These are phyloP conservation scores for Aleiodes testaceus DNA, from an alignment of 2,888 invertebrate species.

Conservation along the genomic window DNA sequence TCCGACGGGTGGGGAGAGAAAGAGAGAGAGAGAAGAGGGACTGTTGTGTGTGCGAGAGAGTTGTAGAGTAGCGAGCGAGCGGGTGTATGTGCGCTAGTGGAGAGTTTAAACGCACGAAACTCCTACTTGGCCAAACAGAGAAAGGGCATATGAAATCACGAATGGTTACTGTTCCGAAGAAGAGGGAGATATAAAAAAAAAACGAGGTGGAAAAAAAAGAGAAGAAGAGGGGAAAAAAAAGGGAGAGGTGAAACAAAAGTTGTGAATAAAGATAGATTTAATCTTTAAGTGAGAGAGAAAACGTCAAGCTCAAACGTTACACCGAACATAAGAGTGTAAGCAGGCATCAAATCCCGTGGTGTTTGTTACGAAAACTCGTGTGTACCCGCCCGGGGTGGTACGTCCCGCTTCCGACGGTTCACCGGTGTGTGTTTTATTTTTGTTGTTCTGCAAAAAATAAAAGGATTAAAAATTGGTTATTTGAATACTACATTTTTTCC, in stretches of 20 bases:
- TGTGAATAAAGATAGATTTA: slow-evolving; percentile 23
- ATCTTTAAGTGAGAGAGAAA: slow-evolving; percentile 23
- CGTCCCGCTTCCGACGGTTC: slow-evolving; percentile 18
- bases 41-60: slow-evolving; percentile 33
- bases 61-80: slow-evolving; percentile 27
- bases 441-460: not conserved
- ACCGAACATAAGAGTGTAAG: slow-evolving; percentile 17
- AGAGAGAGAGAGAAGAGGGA: slow-evolving; percentile 13
- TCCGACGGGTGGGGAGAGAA: slow-evolving; percentile 29
- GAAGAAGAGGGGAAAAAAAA: not conserved
- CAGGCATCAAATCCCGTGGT: slow-evolving; percentile 16
- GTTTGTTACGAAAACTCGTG: slow-evolving; percentile 32
- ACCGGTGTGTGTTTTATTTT: slow-evolving; percentile 13
- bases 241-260: slow-evolving; percentile 23
- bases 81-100: slow-evolving; percentile 30
- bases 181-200: not conserved
- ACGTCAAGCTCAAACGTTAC: slow-evolving; percentile 19
- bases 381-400: slow-evolving; percentile 25
- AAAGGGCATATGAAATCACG: slow-evolving; percentile 29
- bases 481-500: not conserved
- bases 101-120: slow-evolving; percentile 29
- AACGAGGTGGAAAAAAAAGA: not conserved
- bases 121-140: slow-evolving; percentile 15
- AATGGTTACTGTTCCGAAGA: slow-evolving; percentile 4
- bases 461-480: not conserved